Conservation (phyloP, 2,888 invertebrate genomes). For the Agelastica alni region DNA sequence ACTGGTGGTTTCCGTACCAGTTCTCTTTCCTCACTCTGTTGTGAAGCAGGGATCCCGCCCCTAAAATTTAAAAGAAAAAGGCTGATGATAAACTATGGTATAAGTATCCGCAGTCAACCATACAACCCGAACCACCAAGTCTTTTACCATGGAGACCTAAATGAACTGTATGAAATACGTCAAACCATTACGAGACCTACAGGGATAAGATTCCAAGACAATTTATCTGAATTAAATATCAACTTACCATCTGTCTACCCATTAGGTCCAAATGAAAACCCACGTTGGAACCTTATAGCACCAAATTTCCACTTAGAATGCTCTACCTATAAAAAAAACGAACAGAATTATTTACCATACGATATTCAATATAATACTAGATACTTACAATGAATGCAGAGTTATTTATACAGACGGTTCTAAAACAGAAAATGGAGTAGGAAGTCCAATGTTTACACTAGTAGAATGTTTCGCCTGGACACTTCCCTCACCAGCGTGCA, state of each 20-base stretch:
- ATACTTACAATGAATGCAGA: too few species aligned
- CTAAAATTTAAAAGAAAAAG: constrained; percentile 2
- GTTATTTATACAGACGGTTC: too few species aligned
- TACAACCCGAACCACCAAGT: constrained; percentile 5
- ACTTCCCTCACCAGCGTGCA: too few species aligned
- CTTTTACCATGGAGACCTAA: neutral
- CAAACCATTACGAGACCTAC: neutral
- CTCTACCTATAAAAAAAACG: neutral
- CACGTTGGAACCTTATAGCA: too few species aligned
- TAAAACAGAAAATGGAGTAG: too few species aligned
- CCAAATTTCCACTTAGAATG: too few species aligned
- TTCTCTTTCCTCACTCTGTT: too few species aligned
- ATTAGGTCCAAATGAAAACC: too few species aligned
- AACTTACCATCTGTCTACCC: too few species aligned
- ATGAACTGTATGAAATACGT: too few species aligned
- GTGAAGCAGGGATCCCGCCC: neutral
- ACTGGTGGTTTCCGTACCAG: constrained; percentile 11
- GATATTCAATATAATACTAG: too few species aligned
- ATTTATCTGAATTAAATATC: neutral
- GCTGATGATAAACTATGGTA: constrained; percentile 3
- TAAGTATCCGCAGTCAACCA: constrained; percentile 2
- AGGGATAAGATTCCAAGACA: constrained; percentile 6
- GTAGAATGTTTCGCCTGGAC: too few species aligned
- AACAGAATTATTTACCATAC: neutral
- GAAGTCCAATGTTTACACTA: constrained; percentile 1